Conservation (phyloP, 2,797 vertebrate genomes). For the Lepus oiostolus region DNA sequence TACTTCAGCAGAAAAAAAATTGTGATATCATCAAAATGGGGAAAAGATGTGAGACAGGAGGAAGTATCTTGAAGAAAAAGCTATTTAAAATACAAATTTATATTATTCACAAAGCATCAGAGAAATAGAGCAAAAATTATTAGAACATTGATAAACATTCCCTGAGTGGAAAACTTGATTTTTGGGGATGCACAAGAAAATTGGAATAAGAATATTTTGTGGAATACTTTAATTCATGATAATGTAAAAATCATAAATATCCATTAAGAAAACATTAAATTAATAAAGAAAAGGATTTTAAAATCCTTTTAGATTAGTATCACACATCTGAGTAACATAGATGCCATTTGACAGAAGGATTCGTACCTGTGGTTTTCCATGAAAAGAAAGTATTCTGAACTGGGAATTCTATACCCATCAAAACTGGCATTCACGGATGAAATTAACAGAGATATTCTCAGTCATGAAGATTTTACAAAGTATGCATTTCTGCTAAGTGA, state of each 20-base stretch:
- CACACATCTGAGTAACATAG: conserved; percentile 12
- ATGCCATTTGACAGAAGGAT: background rate
- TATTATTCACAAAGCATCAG: background rate
- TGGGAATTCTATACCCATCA: background rate
- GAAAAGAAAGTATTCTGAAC: conserved; percentile 53
- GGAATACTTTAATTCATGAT: conserved; percentile 23
- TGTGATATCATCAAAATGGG: conserved; percentile 22
- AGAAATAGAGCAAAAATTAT: conserved; percentile 23
- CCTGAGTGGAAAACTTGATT: background rate
- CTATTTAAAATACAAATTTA: background rate
- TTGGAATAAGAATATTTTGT: background rate
- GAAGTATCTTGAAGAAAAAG: background rate
- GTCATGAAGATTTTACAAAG: background rate
- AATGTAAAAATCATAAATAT: background rate
- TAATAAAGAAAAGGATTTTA: conserved; percentile 1
- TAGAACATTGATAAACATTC: background rate
- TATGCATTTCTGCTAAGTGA: conserved; percentile 18
- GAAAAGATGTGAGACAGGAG: background rate
- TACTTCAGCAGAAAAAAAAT: conserved; percentile 2
- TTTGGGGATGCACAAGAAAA: background rate
- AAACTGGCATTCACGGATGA: background rate
- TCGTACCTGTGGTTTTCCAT: background rate
- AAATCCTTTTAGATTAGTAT: background rate
- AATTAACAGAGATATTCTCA: conserved; percentile 9
- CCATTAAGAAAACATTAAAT: background rate